These are phyloP conservation scores for Dermochelys coriacea DNA, from an alignment of 2,797 vertebrate genomes.

Conservation along the genomic window DNA sequence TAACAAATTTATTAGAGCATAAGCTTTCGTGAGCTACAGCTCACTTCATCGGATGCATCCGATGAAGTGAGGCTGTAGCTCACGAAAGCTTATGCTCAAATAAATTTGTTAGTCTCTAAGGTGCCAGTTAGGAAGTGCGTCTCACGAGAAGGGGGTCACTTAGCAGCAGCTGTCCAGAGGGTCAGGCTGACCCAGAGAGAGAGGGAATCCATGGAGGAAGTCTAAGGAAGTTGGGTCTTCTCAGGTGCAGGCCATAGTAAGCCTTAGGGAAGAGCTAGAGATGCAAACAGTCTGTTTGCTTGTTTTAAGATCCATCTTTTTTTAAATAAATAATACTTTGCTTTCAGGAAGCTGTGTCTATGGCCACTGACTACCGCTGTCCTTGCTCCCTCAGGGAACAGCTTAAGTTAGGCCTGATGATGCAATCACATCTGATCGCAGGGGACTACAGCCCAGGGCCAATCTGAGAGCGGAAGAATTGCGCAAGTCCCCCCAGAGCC, in stretches of 20 bases:
- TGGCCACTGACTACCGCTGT: no score
- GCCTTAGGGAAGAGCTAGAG: neutral
- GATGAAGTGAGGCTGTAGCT: no score
- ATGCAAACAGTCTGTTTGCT: neutral
- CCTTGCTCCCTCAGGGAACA: no score
- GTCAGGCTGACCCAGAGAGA: neutral
- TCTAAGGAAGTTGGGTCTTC: neutral
- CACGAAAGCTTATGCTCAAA: no score
- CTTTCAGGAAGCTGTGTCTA: neutral
- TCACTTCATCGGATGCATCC: no score
- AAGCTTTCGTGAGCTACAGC: no score
- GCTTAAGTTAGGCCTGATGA: no score
- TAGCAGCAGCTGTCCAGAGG: neutral
- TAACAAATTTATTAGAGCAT: no score
- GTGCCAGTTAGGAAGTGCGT: neutral
- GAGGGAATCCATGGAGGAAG: neutral
- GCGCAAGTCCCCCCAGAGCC: no score
- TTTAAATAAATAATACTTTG: neutral
- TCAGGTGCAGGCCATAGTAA: neutral
- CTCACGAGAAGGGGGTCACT: neutral
- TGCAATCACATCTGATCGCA: neutral
- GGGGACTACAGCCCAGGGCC: neutral
- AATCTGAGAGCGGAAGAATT: neutral
- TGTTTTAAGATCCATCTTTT: neutral
- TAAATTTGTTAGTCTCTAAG: no score